Evolutionary conservation across 2,797 vertebrate species (phyloP).

Genomic region (Pipistrellus pygmaeus): DNA sequence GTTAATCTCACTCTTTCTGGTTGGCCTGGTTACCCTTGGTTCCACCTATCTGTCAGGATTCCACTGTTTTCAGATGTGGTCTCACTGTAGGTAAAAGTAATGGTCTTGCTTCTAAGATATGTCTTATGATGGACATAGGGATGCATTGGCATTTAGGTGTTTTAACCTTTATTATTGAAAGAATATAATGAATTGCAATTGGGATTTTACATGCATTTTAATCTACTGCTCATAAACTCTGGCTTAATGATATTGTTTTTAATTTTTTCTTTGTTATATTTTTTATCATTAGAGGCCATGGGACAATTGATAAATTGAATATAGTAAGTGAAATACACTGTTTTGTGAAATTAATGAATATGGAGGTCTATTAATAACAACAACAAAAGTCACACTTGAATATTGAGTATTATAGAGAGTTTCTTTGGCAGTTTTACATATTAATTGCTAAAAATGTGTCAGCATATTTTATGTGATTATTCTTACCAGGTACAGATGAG

Average conservation of each 20-base stretch:
- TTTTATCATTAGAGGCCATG: slow-evolving; percentile 22
- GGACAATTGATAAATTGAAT: slow-evolving; percentile 54
- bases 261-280: neutral
- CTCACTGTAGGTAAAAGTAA: neutral
- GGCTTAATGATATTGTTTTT: slow-evolving; percentile 55
- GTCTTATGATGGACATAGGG: neutral
- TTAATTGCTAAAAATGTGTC: slow-evolving; percentile 32
- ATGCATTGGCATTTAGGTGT: neutral
- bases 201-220: neutral
- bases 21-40: neutral
- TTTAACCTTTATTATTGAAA: slow-evolving; percentile 11
- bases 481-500: slow-evolving; percentile 65
- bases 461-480: slow-evolving; percentile 59
- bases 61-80: neutral
- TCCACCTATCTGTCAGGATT: neutral
- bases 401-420: neutral
- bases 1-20: neutral
- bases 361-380: slow-evolving; percentile 13
- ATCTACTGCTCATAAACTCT: slow-evolving; percentile 21
- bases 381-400: slow-evolving; percentile 16
- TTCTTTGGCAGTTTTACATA: slow-evolving; percentile 38
- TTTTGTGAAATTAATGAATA: slow-evolving; percentile 63
- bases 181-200: neutral
- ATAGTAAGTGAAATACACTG: slow-evolving; percentile 62
- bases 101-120: neutral